phyloP scores from a whole-genome alignment of 2,113 vertebrate species.

The Catagonus wagneri region DNA sequence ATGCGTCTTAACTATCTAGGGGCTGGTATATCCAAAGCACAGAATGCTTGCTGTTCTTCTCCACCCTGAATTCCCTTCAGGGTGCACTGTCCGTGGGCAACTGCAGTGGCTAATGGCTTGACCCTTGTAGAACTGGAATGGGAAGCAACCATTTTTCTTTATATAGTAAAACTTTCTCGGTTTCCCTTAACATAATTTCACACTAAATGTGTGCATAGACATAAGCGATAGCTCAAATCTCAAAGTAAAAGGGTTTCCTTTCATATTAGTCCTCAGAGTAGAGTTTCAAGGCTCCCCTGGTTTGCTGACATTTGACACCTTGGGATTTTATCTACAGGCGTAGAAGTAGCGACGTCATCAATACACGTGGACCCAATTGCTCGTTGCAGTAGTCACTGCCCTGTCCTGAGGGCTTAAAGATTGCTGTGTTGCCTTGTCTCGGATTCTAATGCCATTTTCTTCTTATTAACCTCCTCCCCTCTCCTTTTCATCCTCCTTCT shows the following conservation, averaged over 20 bases:
- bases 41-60: neutral
- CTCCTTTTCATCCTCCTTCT: neutral
- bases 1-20: neutral
- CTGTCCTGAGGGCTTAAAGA: neutral
- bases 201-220: neutral
- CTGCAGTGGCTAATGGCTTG: neutral
- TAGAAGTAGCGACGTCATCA: neutral
- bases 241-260: neutral
- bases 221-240: neutral
- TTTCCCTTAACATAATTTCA: slow-evolving; percentile 27
- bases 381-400: neutral
- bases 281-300: neutral
- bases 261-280: neutral
- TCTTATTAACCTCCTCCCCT: neutral
- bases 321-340: slow-evolving; percentile 51
- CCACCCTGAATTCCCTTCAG: neutral
- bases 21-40: neutral
- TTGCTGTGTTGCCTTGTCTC: neutral
- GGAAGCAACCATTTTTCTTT: neutral
- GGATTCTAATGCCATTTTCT: neutral
- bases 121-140: neutral
- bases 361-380: neutral
- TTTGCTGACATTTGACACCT: slow-evolving; percentile 12
- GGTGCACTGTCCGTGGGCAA: too few species aligned
- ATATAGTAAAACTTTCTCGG: neutral